phyloP scores from a whole-genome alignment of 2,888 invertebrate species.

The Cylindroiulus punctatus region DNA sequence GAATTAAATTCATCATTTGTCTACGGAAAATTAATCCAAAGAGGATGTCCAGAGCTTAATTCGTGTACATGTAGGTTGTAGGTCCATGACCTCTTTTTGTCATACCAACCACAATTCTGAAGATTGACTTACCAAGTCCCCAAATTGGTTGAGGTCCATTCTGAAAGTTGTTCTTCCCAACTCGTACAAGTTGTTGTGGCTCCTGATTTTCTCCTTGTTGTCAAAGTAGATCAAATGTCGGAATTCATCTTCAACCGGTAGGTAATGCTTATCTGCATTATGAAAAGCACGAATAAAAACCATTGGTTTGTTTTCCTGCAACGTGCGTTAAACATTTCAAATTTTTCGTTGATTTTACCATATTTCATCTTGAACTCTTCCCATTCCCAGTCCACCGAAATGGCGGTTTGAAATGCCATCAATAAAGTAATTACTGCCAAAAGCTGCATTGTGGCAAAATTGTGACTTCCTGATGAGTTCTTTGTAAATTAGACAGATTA shows the following conservation, averaged over 20 bases:
- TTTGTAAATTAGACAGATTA: background rate
- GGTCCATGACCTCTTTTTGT: too few relatives aligned
- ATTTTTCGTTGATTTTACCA: background rate
- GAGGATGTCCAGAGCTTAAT: too few relatives aligned
- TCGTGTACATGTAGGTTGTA: too few relatives aligned
- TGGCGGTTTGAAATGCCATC: background rate
- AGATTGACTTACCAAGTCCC: background rate
- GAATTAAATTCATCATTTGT: too few relatives aligned
- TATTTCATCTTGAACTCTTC: constrained; percentile 29
- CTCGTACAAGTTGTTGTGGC: background rate
- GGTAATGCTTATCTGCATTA: constrained; percentile 15
- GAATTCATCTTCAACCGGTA: background rate
- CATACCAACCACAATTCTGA: too few relatives aligned
- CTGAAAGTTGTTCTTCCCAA: background rate
- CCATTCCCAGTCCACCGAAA: constrained; percentile 24
- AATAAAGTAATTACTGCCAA: background rate
- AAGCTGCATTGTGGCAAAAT: background rate
- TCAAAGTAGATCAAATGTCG: constrained; percentile 58
- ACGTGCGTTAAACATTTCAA: background rate
- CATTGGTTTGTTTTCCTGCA: background rate
- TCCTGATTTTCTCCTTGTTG: background rate
- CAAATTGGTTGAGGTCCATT: constrained; percentile 1
- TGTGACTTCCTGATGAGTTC: background rate
- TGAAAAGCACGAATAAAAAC: background rate
- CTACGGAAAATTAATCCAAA: too few relatives aligned